Evolutionary conservation across 2,113 vertebrate species (phyloP).

Genomic region (Laticauda laticaudata): DNA sequence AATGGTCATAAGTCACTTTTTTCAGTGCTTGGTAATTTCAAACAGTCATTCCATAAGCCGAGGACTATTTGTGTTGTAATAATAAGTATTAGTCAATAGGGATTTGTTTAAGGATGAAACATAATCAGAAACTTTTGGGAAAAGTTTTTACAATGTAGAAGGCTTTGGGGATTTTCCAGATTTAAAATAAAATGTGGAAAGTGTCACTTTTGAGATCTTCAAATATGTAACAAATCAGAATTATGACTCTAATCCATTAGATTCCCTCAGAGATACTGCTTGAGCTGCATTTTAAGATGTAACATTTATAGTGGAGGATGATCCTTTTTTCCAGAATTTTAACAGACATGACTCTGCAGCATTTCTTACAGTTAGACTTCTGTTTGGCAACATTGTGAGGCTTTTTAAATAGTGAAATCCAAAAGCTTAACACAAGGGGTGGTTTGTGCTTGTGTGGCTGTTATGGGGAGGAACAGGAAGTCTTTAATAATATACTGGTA

Average conservation of each 20-base stretch:
- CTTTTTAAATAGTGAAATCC: not conserved
- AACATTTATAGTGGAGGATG: not conserved
- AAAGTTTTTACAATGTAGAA: not conserved
- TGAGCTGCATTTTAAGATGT: not conserved
- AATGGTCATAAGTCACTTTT: too few species aligned
- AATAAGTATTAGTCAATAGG: not conserved
- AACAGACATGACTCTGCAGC: not conserved
- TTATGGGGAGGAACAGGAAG: not conserved
- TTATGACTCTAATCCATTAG: not conserved
- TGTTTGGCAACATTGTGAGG: not conserved
- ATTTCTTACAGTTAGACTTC: not conserved
- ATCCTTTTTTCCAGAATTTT: not conserved
- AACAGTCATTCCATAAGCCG: too few species aligned
- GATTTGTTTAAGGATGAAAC: not conserved
- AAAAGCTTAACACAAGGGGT: not conserved
- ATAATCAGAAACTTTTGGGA: not conserved
- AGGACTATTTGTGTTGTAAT: not conserved
- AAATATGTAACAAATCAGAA: not conserved
- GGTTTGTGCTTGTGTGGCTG: not conserved
- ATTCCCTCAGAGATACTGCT: not conserved
- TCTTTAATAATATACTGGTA: conserved; percentile 16
- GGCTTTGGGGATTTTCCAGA: not conserved
- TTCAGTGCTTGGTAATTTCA: too few species aligned
- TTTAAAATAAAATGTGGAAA: not conserved
- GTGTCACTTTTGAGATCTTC: not conserved